Conservation (phyloP, 1,140 invertebrate species). For the Diploscapter pachys region DNA sequence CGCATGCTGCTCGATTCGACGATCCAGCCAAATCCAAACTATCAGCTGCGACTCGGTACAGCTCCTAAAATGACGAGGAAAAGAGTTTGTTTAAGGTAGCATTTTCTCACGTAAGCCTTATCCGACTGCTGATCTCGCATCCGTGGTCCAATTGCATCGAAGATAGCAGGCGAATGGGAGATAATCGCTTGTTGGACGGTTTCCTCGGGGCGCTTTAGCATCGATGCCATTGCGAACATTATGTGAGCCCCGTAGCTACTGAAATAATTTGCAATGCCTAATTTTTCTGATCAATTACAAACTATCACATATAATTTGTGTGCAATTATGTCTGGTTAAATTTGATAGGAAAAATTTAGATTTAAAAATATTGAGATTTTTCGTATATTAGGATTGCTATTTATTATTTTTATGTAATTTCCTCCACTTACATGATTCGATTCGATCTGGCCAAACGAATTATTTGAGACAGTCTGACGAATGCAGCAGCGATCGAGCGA, state of each 20-base stretch:
- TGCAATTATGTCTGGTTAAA: too few relatives aligned
- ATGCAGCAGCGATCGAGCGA: slow-evolving; percentile 9
- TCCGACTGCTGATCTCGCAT: slow-evolving; percentile 8
- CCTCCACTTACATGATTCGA: neutral
- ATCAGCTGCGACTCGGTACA: slow-evolving; percentile 12
- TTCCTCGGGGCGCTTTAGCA: slow-evolving; percentile 11
- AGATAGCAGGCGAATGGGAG: slow-evolving; percentile 6
- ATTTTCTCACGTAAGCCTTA: slow-evolving; percentile 4
- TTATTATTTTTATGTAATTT: too few relatives aligned
- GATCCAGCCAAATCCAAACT: slow-evolving; percentile 9
- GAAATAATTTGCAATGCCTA: neutral
- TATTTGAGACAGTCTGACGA: neutral
- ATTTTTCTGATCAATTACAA: too few relatives aligned
- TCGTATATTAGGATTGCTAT: too few relatives aligned
- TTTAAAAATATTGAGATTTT: too few relatives aligned
- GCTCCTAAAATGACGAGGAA: neutral
- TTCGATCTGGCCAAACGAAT: slow-evolving; percentile 8
- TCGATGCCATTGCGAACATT: neutral
- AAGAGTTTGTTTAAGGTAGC: neutral
- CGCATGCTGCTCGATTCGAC: slow-evolving; percentile 3
- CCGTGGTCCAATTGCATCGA: slow-evolving; percentile 13
- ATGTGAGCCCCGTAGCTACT: slow-evolving; percentile 14
- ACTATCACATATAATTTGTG: too few relatives aligned
- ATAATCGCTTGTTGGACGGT: slow-evolving; percentile 6
- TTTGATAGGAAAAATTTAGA: too few relatives aligned